These are phyloP conservation scores for Sebastes minor DNA, from an alignment of 2,797 vertebrate genomes.

Conservation along the genomic window DNA sequence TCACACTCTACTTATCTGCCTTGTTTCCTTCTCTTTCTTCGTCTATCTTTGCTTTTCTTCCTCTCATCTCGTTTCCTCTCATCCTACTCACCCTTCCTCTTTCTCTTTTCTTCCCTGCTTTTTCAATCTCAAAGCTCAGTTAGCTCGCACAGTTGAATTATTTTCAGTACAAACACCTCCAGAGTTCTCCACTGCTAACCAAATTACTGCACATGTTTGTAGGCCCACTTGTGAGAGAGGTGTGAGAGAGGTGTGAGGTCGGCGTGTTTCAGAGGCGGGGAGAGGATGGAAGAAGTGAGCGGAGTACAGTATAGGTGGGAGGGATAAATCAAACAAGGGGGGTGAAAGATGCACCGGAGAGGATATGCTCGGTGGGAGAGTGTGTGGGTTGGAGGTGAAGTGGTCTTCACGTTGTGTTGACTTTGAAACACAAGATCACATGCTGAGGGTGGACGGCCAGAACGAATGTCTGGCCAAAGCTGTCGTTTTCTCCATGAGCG, in stretches of 20 bases:
- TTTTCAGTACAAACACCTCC: conserved; percentile 29
- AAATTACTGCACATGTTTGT: neutral
- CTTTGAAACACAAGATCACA: conserved; percentile 56
- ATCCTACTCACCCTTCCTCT: neutral
- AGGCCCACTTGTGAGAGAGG: conserved; percentile 29
- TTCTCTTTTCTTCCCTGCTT: neutral
- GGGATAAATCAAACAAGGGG: neutral
- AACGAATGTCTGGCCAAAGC: conserved; percentile 41
- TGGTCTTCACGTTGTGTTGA: conserved; percentile 45
- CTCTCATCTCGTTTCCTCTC: conserved; percentile 3
- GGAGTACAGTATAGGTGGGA: conserved; percentile 28
- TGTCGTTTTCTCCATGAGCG: conserved; percentile 42
- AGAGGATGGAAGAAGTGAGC: conserved; percentile 54
- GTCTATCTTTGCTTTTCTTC: conserved; percentile 12
- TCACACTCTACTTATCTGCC: conserved; percentile 52
- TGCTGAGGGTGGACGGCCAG: conserved; percentile 32
- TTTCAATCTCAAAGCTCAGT: neutral
- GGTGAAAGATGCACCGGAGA: conserved; percentile 37
- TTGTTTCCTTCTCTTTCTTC: conserved; percentile 23
- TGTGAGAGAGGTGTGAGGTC: neutral
- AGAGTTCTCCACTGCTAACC: neutral
- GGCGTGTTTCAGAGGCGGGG: conserved; percentile 1
- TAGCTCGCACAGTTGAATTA: neutral
- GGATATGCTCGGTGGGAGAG: neutral
- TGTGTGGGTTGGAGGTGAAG: conserved; percentile 23